Evolutionary conservation across 2,888 invertebrate genomes (phyloP), one percentile per base, ranked within the genome.

Genomic region (Ichneumon xanthorius): DNA sequence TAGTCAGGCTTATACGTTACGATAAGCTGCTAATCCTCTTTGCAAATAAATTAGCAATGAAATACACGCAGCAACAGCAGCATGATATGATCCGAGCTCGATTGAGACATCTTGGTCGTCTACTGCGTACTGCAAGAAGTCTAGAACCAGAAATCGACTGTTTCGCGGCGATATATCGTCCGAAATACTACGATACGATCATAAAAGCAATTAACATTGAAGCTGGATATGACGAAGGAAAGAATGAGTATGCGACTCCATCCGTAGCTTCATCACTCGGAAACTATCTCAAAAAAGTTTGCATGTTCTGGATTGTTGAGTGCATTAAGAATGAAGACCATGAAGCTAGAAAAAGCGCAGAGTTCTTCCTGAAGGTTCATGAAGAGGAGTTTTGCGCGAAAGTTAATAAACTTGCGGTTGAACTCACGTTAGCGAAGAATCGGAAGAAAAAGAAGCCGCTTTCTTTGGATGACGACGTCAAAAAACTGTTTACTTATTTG

Each of bases 21-120:
- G 88, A 88, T 71, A 72, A 85, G 70, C 68, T 87, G 40, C 11
- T 89, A 11, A 88, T 89, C 22, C 33, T 83, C 22, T 87, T 79
- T 30, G 87, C 82, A 14, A 88, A 89, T 75, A 88, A 87, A 68
- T 45, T 87, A 48, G 84, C 86, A 26, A 33, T 53, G 9, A 88
- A 87, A 58, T 87, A 87, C 50, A 58, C n/a, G 5, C 37, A 50
- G 16, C 50, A 61, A 19, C 85, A 88, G 45, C 84, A 87, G 53
- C 85, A 85, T 37, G 84, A 83, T 22, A 82, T 87, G 86, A 87
- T 87, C 9, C 53, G 88, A 37, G 19, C 75, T 0, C 71, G 84
- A 19, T 45, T 88, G 14, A 14, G 88, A 30, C 72, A 82, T 2
- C 45, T 87, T 3, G 86, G 81, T 4, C 79, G 85, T 14, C 78